Percentiles rank a stretch among this genome's conserved stretches.
Evolutionary conservation across 1,140 invertebrate species (phyloP).

Genomic region (Drosophila littoralis): DNA sequence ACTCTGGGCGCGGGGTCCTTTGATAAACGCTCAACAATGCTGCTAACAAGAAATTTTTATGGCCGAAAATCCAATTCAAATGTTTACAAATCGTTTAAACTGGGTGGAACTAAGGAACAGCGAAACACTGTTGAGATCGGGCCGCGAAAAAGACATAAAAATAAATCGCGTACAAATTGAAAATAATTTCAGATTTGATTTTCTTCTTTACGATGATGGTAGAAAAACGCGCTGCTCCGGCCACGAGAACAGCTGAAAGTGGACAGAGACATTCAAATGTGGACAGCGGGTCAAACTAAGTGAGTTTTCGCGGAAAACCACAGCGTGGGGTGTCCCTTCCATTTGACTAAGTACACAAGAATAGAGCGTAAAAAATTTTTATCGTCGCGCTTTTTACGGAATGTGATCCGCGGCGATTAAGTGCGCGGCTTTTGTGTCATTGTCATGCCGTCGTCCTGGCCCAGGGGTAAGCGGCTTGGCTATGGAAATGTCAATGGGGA

Average conservation of each 20-base stretch:
- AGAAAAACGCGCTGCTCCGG: background rate
- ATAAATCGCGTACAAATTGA: slow-evolving; percentile 84
- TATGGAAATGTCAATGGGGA: slow-evolving; percentile 26
- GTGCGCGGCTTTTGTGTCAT: slow-evolving; percentile 83
- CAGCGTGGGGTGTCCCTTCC: slow-evolving; percentile 54
- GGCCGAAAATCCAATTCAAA: slow-evolving; percentile 81
- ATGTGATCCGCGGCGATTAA: slow-evolving; percentile 84
- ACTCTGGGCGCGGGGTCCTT: slow-evolving; percentile 34
- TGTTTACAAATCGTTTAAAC: slow-evolving; percentile 83
- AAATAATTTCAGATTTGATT: slow-evolving; percentile 84
- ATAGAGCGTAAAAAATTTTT: slow-evolving; percentile 83
- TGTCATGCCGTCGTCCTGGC: slow-evolving; percentile 72
- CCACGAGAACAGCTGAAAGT: slow-evolving; percentile 37
- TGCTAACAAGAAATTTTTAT: slow-evolving; percentile 78
- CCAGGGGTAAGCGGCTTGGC: slow-evolving; percentile 21
- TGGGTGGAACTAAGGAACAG: slow-evolving; percentile 29
- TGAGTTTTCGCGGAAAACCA: slow-evolving; percentile 23
- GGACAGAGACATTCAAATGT: slow-evolving; percentile 75
- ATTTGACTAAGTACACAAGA: slow-evolving; percentile 82
- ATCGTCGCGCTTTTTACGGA: slow-evolving; percentile 83
- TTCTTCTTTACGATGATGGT: slow-evolving; percentile 74
- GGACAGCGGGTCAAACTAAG: slow-evolving; percentile 70
- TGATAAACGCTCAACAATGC: slow-evolving; percentile 69
- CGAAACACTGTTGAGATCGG: slow-evolving; percentile 16
- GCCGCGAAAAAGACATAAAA: slow-evolving; percentile 75